Base-by-base conservation (phyloP, 2,888 invertebrate genomes). In the Mycalesis mineus region DNA sequence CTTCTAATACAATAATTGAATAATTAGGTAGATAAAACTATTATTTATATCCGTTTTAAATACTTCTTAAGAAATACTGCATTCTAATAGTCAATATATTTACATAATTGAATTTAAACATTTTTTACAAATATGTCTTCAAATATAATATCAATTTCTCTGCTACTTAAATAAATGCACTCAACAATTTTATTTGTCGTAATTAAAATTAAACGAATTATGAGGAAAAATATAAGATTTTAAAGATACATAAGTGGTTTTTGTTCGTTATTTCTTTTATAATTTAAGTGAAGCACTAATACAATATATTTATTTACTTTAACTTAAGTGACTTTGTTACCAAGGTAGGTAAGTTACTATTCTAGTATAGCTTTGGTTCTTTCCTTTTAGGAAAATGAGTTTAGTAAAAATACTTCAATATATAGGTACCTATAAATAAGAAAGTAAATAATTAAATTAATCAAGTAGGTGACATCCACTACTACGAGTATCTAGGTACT, bases 331-430 rank as follows among this genome's bases (percentile, higher is more conserved):
- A 11, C 36, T 36, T 11, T n/a, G 3, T 36, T 36, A 36, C 36
- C 9, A 36, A 36, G 36, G 36, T 11, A 36, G 36, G 36, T 36
- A 36, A 14, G 1, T 45, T 7, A 7, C 14, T 39, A 39, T 14
- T 39, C 22, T 13, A 37, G 36, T n/a, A 36, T 37, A 50, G 29
- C 50, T 50, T 39, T 50, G 50, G 50, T 41, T 37, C 15, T 50
- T 29, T 51, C 51, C 51, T 51, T 31, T n/a, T n/a, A 51, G 51
- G 51, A 51, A 48, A 48, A 29, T 15, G 22, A 15, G 13, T 22
- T 49, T 36, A 28, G 7, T n/a, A 13, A 1, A 14, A 29, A 28
- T 22, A 22, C 22, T 22, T 22, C 2, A 5, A 22, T 22, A 22
- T 22, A 22, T 29, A 45, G 29, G 45, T 45, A 44, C 33, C 9